Evolutionary conservation across 2,888 invertebrate species (phyloP).

Genomic region (Perizoma affinitatum): DNA sequence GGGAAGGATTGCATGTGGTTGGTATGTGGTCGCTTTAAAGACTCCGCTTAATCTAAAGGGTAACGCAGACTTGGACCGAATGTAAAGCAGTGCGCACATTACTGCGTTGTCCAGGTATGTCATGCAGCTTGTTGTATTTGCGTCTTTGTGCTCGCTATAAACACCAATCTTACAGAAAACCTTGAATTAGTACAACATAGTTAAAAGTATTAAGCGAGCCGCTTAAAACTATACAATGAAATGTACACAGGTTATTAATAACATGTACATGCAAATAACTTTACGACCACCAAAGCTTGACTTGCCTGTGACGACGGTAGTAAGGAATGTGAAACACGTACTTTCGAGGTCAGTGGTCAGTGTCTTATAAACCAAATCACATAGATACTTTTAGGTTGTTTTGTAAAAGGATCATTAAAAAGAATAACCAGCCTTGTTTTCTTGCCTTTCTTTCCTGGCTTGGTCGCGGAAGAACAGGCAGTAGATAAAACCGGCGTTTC

Average conservation of each 20-base stretch:
- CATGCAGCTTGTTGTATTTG: conserved; percentile 82
- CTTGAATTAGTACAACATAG: conserved; percentile 55
- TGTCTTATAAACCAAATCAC: no score
- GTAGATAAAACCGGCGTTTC: no score
- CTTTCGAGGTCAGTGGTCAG: conserved; percentile 2
- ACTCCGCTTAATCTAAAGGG: conserved; percentile 16
- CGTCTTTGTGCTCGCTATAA: conserved; percentile 67
- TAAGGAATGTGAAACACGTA: conserved; percentile 17
- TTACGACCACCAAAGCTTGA: conserved; percentile 43
- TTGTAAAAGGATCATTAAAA: no score
- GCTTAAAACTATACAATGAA: conserved; percentile 46
- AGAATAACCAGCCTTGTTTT: no score
- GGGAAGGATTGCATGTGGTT: neutral
- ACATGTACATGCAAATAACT: conserved; percentile 61
- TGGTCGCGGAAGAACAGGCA: no score
- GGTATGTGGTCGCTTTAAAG: conserved; percentile 3
- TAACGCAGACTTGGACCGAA: conserved; percentile 68
- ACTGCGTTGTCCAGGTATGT: conserved; percentile 63
- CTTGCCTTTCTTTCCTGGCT: no score
- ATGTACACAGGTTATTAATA: conserved; percentile 56
- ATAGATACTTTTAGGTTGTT: no score
- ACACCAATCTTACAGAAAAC: conserved; percentile 54
- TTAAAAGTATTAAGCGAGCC: conserved; percentile 42
- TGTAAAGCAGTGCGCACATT: conserved; percentile 78
- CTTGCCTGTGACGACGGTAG: conserved; percentile 36